Base-by-base conservation (phyloP, 2,113 vertebrate genomes). In the Calypte anna region DNA sequence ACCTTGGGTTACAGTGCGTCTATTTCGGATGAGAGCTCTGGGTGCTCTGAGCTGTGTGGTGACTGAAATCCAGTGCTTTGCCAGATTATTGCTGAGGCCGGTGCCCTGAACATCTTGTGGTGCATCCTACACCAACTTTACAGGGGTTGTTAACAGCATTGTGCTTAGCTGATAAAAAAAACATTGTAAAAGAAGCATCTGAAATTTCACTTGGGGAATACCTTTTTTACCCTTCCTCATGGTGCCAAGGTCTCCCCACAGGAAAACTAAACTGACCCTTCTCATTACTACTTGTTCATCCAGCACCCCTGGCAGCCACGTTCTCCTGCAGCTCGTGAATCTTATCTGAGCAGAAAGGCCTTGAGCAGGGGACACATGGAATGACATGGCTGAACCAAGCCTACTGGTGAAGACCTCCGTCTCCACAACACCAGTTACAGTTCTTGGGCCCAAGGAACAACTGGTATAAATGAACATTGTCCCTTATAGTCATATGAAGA, bases 311-410 rank as follows among this genome's bases (percentile, higher is more conserved):
- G 55, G 27, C 38, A 78, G 36, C 23, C 30, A 22, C 2, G 2
- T n/a, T 14, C 1, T 62, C 19, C 62, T 8, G 3, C 16, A 82
- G 38, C 17, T 5, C 36, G 16, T 7, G 6, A 38, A 16, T 48
- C 21, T 75, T 51, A 24, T 24, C 51, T 67, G 24, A 70, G 44
- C 7, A 67, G 43, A 50, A 75, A 70, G 33, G 19, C 7, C 30
- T 51, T n/a, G 14, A 90, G 33, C 43, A 68, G 14, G 4, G 16
- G 6, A 7, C 21, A 5, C 0, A 4, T 3, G 73, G 22, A 62
- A 12, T 18, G 44, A 7, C 3, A 5, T 10, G 33, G 12, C 31
- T 75, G 31, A 57, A 55, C 5, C 0, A 0, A 88, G 20, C 40
- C 43, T 55, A 9, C 10, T 16, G 31, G 43, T 1, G 3, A 74